These are phyloP conservation scores for Drosophila setifemur DNA, from an alignment of 1,140 invertebrate species.

Conservation along the genomic window DNA sequence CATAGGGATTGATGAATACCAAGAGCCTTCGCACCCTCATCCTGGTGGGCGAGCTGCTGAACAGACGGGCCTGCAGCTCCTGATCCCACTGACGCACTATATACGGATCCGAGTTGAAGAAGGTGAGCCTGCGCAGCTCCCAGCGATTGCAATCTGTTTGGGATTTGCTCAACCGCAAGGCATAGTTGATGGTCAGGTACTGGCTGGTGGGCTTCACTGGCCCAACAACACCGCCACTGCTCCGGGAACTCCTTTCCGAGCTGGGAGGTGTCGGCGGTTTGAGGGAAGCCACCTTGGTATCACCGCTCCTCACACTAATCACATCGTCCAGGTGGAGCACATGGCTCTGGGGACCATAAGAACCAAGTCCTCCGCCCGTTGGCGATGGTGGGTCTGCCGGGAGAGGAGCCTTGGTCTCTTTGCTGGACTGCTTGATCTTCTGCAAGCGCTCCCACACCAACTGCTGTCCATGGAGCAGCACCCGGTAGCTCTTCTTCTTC, in stretches of 20 bases:
- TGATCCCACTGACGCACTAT: slow-evolving; percentile 87
- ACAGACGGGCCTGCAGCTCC: slow-evolving; percentile 84
- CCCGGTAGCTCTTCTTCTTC: slow-evolving; percentile 85
- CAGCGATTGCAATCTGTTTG: slow-evolving; percentile 84
- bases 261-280: slow-evolving; percentile 26
- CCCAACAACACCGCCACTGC: slow-evolving; percentile 8
- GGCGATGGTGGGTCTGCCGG: slow-evolving; percentile 8
- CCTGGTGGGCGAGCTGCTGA: slow-evolving; percentile 78
- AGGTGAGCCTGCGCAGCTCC: slow-evolving; percentile 84
- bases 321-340: slow-evolving; percentile 70
- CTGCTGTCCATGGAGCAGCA: slow-evolving; percentile 86
- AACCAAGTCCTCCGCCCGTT: slow-evolving; percentile 38
- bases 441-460: slow-evolving; percentile 85
- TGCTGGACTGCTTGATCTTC: slow-evolving; percentile 75
- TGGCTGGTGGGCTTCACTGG: slow-evolving; percentile 66
- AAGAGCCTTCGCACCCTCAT: slow-evolving; percentile 85
- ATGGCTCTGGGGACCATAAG: slow-evolving; percentile 60
- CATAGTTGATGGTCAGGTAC: slow-evolving; percentile 86
- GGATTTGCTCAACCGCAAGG: slow-evolving; percentile 82
- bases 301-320: slow-evolving; percentile 57
- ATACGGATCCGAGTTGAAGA: slow-evolving; percentile 85
- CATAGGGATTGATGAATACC: slow-evolving; percentile 93
- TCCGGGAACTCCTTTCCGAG: neutral
- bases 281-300: slow-evolving; percentile 56
- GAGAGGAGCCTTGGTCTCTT: slow-evolving; percentile 79